Conservation (phyloP, 2,797 vertebrate genomes). For the Pygocentrus nattereri region DNA sequence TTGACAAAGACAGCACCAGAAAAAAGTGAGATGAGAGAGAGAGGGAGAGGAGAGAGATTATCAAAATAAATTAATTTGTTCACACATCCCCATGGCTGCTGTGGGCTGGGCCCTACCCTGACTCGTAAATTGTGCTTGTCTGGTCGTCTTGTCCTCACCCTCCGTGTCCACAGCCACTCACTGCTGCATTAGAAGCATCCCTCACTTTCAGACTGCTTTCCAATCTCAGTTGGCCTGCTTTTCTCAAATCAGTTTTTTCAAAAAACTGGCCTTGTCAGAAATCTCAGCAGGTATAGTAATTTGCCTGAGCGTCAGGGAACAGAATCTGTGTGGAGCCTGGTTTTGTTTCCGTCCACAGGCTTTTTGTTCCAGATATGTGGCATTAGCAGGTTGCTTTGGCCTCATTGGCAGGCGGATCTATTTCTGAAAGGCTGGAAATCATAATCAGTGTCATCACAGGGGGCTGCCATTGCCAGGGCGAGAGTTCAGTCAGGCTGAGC, state of each 20-base stretch:
- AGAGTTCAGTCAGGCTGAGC: slow-evolving; percentile 17
- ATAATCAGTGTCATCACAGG: slow-evolving; percentile 86
- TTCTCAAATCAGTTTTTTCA: too few species aligned
- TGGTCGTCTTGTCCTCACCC: neutral
- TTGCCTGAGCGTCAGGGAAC: neutral
- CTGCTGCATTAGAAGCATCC: slow-evolving; percentile 3
- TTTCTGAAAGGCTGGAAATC: slow-evolving; percentile 81
- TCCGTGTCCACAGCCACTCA: neutral
- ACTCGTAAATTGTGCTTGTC: slow-evolving; percentile 41
- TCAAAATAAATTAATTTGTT: slow-evolving; percentile 85
- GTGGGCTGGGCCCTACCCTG: slow-evolving; percentile 8
- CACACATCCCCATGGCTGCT: slow-evolving; percentile 49
- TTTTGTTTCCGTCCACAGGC: slow-evolving; percentile 37
- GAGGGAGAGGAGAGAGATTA: slow-evolving; percentile 62
- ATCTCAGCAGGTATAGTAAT: slow-evolving; percentile 9
- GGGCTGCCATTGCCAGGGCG: neutral
- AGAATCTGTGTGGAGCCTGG: slow-evolving; percentile 38
- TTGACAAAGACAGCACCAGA: slow-evolving; percentile 81
- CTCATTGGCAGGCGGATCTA: slow-evolving; percentile 68
- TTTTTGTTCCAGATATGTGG: slow-evolving; percentile 35
- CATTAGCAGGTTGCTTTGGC: slow-evolving; percentile 41
- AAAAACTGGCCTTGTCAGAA: slow-evolving; percentile 14
- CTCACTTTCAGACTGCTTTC: slow-evolving; percentile 27
- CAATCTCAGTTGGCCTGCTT: slow-evolving; percentile 17
- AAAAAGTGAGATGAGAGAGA: slow-evolving; percentile 77